Conservation (phyloP, 1,140 invertebrate species). For the Melitaea cinxia region DNA sequence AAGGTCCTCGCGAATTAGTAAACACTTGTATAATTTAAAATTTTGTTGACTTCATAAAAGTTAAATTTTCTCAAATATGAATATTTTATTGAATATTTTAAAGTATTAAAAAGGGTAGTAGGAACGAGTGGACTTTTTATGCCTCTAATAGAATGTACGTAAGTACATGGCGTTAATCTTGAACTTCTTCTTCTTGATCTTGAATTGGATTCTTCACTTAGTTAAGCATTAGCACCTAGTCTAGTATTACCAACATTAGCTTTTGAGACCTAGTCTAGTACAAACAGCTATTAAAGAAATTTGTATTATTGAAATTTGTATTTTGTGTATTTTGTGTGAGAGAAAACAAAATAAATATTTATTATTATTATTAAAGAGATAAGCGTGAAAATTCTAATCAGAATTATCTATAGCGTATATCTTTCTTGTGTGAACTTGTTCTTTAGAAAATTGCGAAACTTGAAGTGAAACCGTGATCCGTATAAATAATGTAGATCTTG, state of each 20-base stretch:
- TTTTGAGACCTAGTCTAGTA: not conserved
- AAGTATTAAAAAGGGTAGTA: no score
- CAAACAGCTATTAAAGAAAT: not conserved
- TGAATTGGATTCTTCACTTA: not conserved
- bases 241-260: not conserved
- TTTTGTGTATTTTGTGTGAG: no score
- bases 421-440: constrained; percentile 19
- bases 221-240: not conserved
- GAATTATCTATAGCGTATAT: constrained; percentile 16
- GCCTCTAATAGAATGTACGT: no score
- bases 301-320: no score
- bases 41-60: no score
- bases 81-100: no score
- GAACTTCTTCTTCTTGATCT: no score
- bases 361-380: constrained; percentile 13
- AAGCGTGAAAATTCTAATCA: constrained; percentile 26
- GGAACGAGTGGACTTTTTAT: not conserved
- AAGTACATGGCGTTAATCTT: no score
- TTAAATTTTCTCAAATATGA: no score
- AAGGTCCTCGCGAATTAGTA: no score
- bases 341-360: no score
- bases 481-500: not conserved
- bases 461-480: constrained; percentile 22
- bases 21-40: no score
- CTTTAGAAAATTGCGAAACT: constrained; percentile 21